Base-by-base conservation (phyloP, 92 coral and sea anemone species). In the Phymanthus crucifer region DNA sequence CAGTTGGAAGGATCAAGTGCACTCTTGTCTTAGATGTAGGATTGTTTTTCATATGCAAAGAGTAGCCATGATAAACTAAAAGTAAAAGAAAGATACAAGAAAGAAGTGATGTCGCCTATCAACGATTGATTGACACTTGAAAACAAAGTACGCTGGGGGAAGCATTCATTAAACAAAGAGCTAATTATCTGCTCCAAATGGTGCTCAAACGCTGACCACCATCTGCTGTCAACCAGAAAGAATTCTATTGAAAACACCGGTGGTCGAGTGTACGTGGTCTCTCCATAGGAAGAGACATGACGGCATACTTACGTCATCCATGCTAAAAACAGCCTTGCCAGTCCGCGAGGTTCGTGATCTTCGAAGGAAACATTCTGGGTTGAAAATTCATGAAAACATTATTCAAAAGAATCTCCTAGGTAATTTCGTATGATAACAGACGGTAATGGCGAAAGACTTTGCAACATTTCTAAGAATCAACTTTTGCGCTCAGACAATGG, bases 301-400 rank as follows among this genome's bases (percentile, higher is more conserved):
- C 64, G 35, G 5, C 34, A 24, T 61, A 77, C 81, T 77, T 77
- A 77, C 81, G 21, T 61, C 81, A 12, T 77, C 81, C 81, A 77
- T 65, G 35, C 45, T 77, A 70, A 77, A 77, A 37, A 65, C 18
- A 37, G 72, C 48, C 10, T 24, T 45, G n/a, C 73, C 68, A 77
- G 43, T 37, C 61, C 81, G 35, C 16, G 68, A 61, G 11, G 81
- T 16, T 77, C 81, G 73, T 38, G 81, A 77, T 77, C 72, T 52
- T 77, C 71, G n/a, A 7, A 64, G 11, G 12, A 77, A 77, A 32
- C 54, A 3, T 36, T 77, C 81, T 77, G 58, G 0, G 34, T 27
- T 61, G 32, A 61, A 61, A 23, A 61, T 0, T 0, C 6, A 58
- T 21, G 32, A 57, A 61, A 57, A 40, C 58, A 21, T 50, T 1